Percentiles rank a stretch among this genome's conserved stretches.
These are phyloP conservation scores for Nycticorax nycticorax DNA, from an alignment of 2,113 vertebrate species.

Conservation along the genomic window DNA sequence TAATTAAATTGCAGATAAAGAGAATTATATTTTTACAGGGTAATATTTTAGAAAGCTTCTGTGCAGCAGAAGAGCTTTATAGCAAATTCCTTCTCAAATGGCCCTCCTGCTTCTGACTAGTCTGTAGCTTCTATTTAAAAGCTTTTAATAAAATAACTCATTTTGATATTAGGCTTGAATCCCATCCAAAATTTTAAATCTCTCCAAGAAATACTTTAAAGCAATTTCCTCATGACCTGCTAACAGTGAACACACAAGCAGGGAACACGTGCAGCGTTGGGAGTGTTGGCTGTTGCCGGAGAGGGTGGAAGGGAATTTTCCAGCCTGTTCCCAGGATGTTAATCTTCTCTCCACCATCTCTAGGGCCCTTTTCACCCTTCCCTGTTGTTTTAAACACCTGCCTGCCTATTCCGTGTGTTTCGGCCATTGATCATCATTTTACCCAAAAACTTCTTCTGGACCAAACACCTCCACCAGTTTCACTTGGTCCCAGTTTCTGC, in stretches of 20 bases:
- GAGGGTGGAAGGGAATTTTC: neutral
- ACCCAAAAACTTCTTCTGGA: neutral
- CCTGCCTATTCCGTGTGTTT: neutral
- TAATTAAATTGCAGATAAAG: slow-evolving; percentile 74
- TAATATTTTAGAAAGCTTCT: slow-evolving; percentile 75
- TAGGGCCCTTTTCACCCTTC: neutral
- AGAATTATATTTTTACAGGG: slow-evolving; percentile 50
- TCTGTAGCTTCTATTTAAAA: slow-evolving; percentile 58
- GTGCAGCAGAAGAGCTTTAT: slow-evolving; percentile 44
- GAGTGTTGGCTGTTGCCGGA: slow-evolving; percentile 20
- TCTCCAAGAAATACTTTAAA: slow-evolving; percentile 63
- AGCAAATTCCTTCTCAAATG: slow-evolving; percentile 56
- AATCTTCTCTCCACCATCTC: neutral
- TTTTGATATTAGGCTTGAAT: slow-evolving; percentile 70
- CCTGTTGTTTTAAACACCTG: neutral
- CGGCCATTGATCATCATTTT: neutral
- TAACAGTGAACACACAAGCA: slow-evolving; percentile 55
- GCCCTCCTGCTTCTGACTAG: slow-evolving; percentile 5
- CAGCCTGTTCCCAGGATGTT: neutral
- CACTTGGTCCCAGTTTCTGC: neutral
- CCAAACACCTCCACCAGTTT: neutral
- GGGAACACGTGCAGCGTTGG: neutral
- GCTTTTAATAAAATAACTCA: slow-evolving; percentile 73
- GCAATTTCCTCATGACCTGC: slow-evolving; percentile 66
- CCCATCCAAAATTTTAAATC: slow-evolving; percentile 54